Conservation (phyloP, 1,140 invertebrate species). For the Meloidogyne exigua region DNA sequence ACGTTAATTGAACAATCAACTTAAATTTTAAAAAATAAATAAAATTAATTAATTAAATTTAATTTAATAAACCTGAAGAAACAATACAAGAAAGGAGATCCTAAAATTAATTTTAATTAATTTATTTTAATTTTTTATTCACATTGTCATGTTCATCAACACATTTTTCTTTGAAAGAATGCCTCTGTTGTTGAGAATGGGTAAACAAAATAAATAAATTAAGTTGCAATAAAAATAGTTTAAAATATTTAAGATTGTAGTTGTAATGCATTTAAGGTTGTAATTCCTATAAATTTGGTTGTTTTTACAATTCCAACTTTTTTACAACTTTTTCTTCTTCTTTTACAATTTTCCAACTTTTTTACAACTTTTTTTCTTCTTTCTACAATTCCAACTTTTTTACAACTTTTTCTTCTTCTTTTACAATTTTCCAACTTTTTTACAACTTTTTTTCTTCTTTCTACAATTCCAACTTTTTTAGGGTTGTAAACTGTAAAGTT, state of each 20-base stretch:
- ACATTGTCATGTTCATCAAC: constrained; percentile 23
- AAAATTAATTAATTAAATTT: background rate
- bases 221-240: background rate
- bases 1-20: constrained; percentile 22
- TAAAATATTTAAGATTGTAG: background rate
- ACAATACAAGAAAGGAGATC: constrained; percentile 19
- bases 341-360: too few relatives aligned
- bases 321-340: too few relatives aligned
- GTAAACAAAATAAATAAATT: background rate
- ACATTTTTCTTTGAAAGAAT: constrained; percentile 25
- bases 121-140: background rate
- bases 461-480: too few relatives aligned
- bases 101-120: constrained; percentile 4
- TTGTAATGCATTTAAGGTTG: too few relatives aligned
- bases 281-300: too few relatives aligned
- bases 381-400: too few relatives aligned
- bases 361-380: too few relatives aligned
- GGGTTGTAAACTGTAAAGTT: too few relatives aligned
- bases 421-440: too few relatives aligned
- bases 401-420: too few relatives aligned
- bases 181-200: background rate
- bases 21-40: constrained; percentile 6
- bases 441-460: too few relatives aligned
- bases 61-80: background rate
- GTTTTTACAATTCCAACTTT: background rate